Evolutionary conservation across 2,888 invertebrate genomes (phyloP), one percentile per base, ranked within the genome.

Genomic region (Actias luna): DNA sequence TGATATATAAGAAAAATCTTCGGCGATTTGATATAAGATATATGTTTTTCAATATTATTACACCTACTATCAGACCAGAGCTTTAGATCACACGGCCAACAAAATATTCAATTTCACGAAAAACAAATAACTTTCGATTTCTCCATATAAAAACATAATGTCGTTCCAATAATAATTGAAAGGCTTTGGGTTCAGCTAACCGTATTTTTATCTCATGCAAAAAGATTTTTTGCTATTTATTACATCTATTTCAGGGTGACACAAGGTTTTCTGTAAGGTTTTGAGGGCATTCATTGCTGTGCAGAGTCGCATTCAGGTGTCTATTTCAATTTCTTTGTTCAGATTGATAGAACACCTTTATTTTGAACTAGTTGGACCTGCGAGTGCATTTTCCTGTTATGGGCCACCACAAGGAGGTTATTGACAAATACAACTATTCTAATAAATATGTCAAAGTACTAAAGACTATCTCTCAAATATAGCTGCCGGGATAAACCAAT

Each of bases 71-170:
- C 18, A 22, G 14, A 46, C 14, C 22, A 46, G 18, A 46, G 22
- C 22, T 8, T 10, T 14, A 14, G 8, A 27, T 39, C 27, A 14
- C 10, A 27, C 25, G 12, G 27, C 35, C 14, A 59, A 42, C 29
- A 39, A 59, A 59, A 59, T 39, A 59, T 35, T 16, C 59, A 59
- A 59, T 59, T 59, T 39, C 39, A 42, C 42, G 35, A 52, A 52
- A 52, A 27, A 27, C 52, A 52, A 52, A 52, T 52, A 52, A 52
- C 52, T 52, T 27, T 52, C 27, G 52, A 52, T 29, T 16, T 52
- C 52, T 52, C 27, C 14, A 29, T 27, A 25, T 27, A 52, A 52
- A 27, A 52, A 5, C 16, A 25, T 25, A 50, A 50, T 12, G 46
- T 50, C 22, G 14, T 50, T 50, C 25, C 22, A 25, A 50, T 25